These are phyloP conservation scores for Zaprionus lineosus DNA, from an alignment of 2,888 invertebrate species.

Conservation along the genomic window DNA sequence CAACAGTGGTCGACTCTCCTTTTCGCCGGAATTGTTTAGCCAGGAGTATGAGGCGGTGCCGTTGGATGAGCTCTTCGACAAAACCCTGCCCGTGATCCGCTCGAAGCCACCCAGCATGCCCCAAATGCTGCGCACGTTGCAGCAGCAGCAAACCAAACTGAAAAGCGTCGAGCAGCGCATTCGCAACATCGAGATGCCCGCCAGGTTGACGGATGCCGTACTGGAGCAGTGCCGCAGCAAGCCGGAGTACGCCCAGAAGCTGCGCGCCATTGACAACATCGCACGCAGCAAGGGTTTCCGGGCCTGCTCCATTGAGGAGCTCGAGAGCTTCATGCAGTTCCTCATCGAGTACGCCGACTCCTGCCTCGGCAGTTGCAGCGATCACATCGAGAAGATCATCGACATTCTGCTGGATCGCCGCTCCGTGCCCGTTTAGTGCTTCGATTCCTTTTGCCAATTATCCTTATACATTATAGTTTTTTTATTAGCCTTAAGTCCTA, in stretches of 20 bases:
- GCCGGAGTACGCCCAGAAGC: slow-evolving; percentile 64
- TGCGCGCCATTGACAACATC: slow-evolving; percentile 72
- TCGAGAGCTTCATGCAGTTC: slow-evolving; percentile 78
- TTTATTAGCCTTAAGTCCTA: slow-evolving; percentile 32
- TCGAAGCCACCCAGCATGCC: slow-evolving; percentile 49
- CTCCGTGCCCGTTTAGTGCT: slow-evolving; percentile 52
- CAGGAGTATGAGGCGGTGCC: slow-evolving; percentile 75
- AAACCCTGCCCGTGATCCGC: slow-evolving; percentile 29
- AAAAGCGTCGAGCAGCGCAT: slow-evolving; percentile 66
- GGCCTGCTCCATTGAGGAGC: slow-evolving; percentile 65
- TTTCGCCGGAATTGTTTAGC: slow-evolving; percentile 72
- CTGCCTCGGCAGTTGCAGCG: slow-evolving; percentile 73
- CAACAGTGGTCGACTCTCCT: slow-evolving; percentile 65
- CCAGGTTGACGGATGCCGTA: slow-evolving; percentile 34
- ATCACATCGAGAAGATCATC: slow-evolving; percentile 74
- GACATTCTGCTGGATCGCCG: slow-evolving; percentile 66
- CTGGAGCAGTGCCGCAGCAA: slow-evolving; percentile 56
- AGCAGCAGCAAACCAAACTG: slow-evolving; percentile 67
- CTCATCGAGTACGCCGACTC: slow-evolving; percentile 76
- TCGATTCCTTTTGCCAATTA: background rate
- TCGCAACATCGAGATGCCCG: slow-evolving; percentile 49
- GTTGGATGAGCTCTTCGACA: slow-evolving; percentile 75
- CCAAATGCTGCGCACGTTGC: slow-evolving; percentile 69
- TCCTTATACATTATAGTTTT: slow-evolving; percentile 1
- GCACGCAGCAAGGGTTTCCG: slow-evolving; percentile 70